Base-by-base conservation (phyloP, 2,797 vertebrate species). In the Nannoperca australis region DNA sequence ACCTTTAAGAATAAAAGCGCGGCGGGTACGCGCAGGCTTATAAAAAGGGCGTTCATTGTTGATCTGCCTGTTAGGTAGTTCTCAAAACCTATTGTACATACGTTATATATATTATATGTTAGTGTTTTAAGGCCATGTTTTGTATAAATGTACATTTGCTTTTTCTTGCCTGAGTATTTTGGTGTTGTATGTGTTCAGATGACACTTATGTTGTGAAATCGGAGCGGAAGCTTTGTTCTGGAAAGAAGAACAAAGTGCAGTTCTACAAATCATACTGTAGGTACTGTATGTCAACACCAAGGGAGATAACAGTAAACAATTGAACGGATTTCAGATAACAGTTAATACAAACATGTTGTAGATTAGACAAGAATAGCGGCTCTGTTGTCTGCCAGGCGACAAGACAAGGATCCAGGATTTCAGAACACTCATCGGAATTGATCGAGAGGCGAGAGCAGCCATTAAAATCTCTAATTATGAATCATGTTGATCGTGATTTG, bases 1-100 rank as follows among this genome's bases (percentile, higher is more conserved):
- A 2, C 45, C 1, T 70, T 89, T 86, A 79, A 86, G 11, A 83
- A 82, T 82, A 90, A 84, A 75, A 63, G 12, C 0, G 0, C 1
- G 0, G 24, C 1, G 7, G 0, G 13, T 10, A 20, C 0, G 6
- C 32, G 34, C 0, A 32, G 22, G 22, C 32, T 34, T 47, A 15
- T 6, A 17, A 6, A 2, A 51, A 27, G 7, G 32, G 18, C 0
- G 9, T 27, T 27, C 24, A 27, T 1, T 27, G 24, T 17, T 63
- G 42, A 18, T 11, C n/a, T 15, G 4, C 2, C 2, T 38, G 1
- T 22, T 11, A 7, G 14, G 22, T 3, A 5, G 2, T 22, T 53
- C 2, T 38, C 2, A n/a, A 51, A n/a, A 53, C 13, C 7, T 8
- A 7, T n/a, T 45, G 17, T n/a, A 45, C 0, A 5, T n/a, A n/a